A percentile compares a stretch with the other conserved stretches of the same genome.
phyloP scores from a whole-genome alignment of 2,888 invertebrate species.

The Eristalis arbustorum region DNA sequence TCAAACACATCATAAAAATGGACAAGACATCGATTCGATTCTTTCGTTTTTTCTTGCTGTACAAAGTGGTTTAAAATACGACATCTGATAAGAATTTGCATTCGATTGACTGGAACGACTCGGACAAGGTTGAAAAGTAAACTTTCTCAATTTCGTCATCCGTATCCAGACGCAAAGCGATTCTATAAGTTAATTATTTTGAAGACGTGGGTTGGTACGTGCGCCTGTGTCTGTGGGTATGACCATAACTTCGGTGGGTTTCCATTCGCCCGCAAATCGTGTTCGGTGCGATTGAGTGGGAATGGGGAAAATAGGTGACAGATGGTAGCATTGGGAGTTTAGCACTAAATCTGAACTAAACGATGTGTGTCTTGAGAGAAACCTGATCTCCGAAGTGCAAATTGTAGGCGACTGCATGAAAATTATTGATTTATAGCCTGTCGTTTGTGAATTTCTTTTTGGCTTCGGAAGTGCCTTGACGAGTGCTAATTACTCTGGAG shows the following conservation, averaged over 20 bases:
- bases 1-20: background rate
- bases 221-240: background rate
- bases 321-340: slow-evolving; percentile 24
- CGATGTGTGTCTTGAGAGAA: background rate
- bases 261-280: background rate
- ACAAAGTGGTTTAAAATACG: background rate
- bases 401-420: background rate
- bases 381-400: background rate
- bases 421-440: background rate
- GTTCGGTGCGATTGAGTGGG: slow-evolving; percentile 7
- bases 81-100: background rate
- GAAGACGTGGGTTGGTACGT: background rate
- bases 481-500: background rate
- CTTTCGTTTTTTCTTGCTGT: background rate
- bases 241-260: background rate
- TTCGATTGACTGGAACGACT: background rate
- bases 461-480: background rate
- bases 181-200: background rate
- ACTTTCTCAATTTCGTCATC: background rate
- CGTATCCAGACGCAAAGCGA: background rate
- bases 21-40: background rate
- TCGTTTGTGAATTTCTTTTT: background rate
- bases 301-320: slow-evolving; percentile 10
- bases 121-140: background rate
- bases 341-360: background rate